phyloP scores from a whole-genome alignment of 2,113 vertebrate genomes.

The Alouatta palliata region DNA sequence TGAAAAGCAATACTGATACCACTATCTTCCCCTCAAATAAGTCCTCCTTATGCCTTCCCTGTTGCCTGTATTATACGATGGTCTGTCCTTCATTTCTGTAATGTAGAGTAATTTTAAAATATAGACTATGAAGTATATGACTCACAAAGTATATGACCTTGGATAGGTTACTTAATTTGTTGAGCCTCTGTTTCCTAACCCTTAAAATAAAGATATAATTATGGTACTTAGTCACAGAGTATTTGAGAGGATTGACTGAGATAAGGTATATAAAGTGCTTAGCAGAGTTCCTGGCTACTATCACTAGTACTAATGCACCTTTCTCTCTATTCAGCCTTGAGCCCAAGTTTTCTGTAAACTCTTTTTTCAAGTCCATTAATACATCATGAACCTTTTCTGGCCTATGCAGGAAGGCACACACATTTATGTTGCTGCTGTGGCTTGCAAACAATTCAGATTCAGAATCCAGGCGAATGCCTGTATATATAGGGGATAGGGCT shows the following conservation, averaged over 20 bases:
- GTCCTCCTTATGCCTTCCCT: too few relatives aligned
- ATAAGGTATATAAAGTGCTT: background rate
- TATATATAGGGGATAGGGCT: background rate
- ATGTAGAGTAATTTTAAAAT: background rate
- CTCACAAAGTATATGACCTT: background rate
- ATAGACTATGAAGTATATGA: background rate
- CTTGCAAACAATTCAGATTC: background rate
- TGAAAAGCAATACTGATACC: background rate
- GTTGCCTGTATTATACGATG: fast-evolving
- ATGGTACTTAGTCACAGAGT: fast-evolving
- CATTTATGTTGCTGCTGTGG: background rate
- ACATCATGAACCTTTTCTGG: background rate
- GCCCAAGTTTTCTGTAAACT: background rate
- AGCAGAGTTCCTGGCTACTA: background rate
- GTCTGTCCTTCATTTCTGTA: background rate
- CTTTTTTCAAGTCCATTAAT: background rate
- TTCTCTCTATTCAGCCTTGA: background rate
- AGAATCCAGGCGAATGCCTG: background rate
- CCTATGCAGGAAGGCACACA: background rate
- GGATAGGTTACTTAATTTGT: background rate
- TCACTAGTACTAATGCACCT: too few relatives aligned
- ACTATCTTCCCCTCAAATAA: fast-evolving
- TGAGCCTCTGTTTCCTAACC: background rate
- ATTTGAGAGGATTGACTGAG: background rate
- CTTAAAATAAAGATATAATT: background rate